A percentile compares a stretch with the other conserved stretches of the same genome.
phyloP scores from a whole-genome alignment of 2,113 vertebrate genomes.

The Motacilla tschutschensis region DNA sequence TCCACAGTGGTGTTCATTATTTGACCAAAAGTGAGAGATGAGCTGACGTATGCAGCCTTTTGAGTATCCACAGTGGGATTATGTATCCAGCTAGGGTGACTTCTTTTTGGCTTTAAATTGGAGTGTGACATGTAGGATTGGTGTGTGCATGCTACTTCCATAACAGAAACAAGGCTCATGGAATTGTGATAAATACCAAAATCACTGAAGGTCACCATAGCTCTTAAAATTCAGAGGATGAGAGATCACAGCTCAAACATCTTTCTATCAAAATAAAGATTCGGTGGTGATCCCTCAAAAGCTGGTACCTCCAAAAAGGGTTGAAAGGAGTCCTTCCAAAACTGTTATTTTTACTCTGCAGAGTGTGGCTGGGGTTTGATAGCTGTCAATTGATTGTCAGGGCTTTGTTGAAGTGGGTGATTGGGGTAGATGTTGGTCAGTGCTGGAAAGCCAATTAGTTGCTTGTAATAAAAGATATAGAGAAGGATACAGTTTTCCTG shows the following conservation, averaged over 20 bases:
- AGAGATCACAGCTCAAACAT: rapidly evolving
- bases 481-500: background rate
- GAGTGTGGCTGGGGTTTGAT: background rate
- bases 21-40: background rate
- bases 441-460: background rate
- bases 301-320: background rate
- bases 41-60: background rate
- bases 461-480: background rate
- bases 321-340: background rate
- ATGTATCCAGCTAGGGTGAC: background rate
- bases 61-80: background rate
- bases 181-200: background rate
- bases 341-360: background rate
- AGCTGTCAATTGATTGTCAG: background rate
- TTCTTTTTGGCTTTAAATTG: background rate
- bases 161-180: background rate
- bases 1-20: background rate
- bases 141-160: background rate
- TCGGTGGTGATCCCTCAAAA: background rate
- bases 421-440: background rate
- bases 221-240: background rate
- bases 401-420: background rate
- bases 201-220: background rate
- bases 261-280: background rate
- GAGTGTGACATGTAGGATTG: background rate